Percentiles rank a stretch among this genome's conserved stretches.
phyloP scores from a whole-genome alignment of 2,888 invertebrate genomes.

The Aleiodes testaceus region DNA sequence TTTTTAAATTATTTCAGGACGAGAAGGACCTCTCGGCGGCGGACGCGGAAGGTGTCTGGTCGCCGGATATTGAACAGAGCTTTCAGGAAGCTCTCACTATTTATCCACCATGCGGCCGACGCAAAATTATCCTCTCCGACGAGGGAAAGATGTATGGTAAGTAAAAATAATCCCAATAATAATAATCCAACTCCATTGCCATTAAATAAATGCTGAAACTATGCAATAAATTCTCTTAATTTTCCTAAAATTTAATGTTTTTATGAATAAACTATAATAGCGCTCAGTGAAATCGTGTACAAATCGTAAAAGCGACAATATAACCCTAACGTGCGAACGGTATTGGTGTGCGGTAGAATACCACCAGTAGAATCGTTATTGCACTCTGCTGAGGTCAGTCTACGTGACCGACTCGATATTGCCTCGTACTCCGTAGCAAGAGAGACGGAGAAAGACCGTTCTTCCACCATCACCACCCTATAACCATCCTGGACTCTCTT shows the following conservation, averaged over 20 bases:
- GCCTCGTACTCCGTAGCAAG: conserved; percentile 58
- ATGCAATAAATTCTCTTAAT: background rate
- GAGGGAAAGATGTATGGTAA: conserved; percentile 99
- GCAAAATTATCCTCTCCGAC: conserved; percentile 99
- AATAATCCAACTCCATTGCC: background rate
- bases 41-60: conserved; percentile 99
- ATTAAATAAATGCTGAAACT: background rate
- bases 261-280: conserved; percentile 8
- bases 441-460: conserved; percentile 45
- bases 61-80: conserved; percentile 99
- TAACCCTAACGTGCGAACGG: conserved; percentile 13
- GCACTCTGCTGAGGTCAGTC: conserved; percentile 72
- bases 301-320: conserved; percentile 26
- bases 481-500: conserved; percentile 61
- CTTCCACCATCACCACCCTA: conserved; percentile 61
- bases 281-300: conserved; percentile 29
- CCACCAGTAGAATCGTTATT: conserved; percentile 64
- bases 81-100: conserved; percentile 99
- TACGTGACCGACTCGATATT: conserved; percentile 72
- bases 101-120: conserved; percentile 98
- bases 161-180: conserved; percentile 73
- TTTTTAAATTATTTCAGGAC: conserved; percentile 75
- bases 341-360: conserved; percentile 36
- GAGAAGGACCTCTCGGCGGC: conserved; percentile 94
- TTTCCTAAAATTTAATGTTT: background rate